Conservation (phyloP, 2,888 invertebrate genomes). For the Tiphia femorata region DNA sequence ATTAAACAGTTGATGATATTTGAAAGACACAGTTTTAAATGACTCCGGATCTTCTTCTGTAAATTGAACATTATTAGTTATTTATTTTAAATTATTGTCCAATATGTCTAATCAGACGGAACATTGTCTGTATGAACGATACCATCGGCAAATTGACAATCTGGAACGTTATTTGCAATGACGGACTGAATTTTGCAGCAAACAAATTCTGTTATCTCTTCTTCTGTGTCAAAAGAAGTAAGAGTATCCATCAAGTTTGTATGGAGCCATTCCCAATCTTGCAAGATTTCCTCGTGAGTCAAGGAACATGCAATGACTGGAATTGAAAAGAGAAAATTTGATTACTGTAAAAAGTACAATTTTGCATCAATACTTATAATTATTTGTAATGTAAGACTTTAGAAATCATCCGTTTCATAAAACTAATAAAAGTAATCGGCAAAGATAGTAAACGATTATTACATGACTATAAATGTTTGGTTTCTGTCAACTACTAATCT, state of each 20-base stretch:
- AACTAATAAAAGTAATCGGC: too few relatives aligned
- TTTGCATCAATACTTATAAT: not conserved
- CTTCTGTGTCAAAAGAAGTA: slow-evolving; percentile 92
- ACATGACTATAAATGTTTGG: too few relatives aligned
- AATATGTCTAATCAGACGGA: not conserved
- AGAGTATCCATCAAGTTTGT: slow-evolving; percentile 87
- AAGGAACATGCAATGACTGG: slow-evolving; percentile 91
- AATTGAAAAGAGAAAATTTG: slow-evolving; percentile 18
- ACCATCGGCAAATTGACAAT: slow-evolving; percentile 74
- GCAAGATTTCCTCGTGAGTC: slow-evolving; percentile 86
- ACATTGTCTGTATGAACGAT: slow-evolving; percentile 23
- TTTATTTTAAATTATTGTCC: not conserved
- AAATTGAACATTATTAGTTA: slow-evolving; percentile 34
- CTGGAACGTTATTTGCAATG: slow-evolving; percentile 80
- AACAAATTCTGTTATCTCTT: slow-evolving; percentile 95
- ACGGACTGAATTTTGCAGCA: slow-evolving; percentile 97
- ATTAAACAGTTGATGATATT: slow-evolving; percentile 90
- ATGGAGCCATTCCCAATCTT: slow-evolving; percentile 96
- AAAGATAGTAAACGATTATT: too few relatives aligned
- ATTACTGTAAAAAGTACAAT: not conserved
- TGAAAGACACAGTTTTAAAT: slow-evolving; percentile 82
- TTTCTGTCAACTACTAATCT: too few relatives aligned
- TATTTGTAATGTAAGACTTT: too few relatives aligned
- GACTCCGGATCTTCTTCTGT: slow-evolving; percentile 87
- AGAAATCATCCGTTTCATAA: too few relatives aligned